phyloP scores from a whole-genome alignment of 2,888 invertebrate genomes.

The Leptopterna dolabrata region DNA sequence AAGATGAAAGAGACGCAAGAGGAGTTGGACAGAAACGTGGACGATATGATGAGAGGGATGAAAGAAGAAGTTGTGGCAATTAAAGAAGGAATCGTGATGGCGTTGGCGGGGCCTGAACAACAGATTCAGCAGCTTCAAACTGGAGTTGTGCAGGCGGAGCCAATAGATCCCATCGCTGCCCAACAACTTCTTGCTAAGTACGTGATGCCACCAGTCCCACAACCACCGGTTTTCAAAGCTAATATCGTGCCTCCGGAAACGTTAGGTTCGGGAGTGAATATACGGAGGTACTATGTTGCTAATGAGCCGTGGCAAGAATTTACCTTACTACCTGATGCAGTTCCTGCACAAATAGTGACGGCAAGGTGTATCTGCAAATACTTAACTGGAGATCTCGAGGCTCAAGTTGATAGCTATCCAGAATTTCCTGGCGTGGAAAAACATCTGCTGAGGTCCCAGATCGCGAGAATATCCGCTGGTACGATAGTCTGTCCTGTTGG shows the following conservation, averaged over 20 bases:
- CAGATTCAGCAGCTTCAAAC: conserved; percentile 43
- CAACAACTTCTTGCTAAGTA: conserved; percentile 48
- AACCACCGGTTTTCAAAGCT: conserved; percentile 37
- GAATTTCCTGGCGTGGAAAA: conserved; percentile 87
- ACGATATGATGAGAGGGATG: conserved; percentile 53
- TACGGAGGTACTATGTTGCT: conserved; percentile 78
- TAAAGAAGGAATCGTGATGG: conserved; percentile 53
- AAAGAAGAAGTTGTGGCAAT: conserved; percentile 54
- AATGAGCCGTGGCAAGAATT: conserved; percentile 82
- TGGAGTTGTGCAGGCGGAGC: conserved; percentile 18
- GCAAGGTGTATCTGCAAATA: conserved; percentile 78
- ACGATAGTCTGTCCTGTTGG: conserved; percentile 86
- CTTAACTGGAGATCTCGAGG: conserved; percentile 84
- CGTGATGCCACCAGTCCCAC: conserved; percentile 49
- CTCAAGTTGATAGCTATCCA: conserved; percentile 73
- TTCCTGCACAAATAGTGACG: conserved; percentile 80
- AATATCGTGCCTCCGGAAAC: conserved; percentile 49
- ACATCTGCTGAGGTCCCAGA: conserved; percentile 85
- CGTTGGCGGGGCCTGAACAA: conserved; percentile 48
- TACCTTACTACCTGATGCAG: conserved; percentile 82
- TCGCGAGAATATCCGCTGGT: conserved; percentile 82
- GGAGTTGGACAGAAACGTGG: conserved; percentile 24
- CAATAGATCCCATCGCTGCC: conserved; percentile 37
- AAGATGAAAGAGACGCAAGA: conserved; percentile 21
- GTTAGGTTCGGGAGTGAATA: conserved; percentile 54